Base-by-base conservation (phyloP, 37 sponge, comb jelly and placozoan species). In the Aplysina aerophoba region DNA sequence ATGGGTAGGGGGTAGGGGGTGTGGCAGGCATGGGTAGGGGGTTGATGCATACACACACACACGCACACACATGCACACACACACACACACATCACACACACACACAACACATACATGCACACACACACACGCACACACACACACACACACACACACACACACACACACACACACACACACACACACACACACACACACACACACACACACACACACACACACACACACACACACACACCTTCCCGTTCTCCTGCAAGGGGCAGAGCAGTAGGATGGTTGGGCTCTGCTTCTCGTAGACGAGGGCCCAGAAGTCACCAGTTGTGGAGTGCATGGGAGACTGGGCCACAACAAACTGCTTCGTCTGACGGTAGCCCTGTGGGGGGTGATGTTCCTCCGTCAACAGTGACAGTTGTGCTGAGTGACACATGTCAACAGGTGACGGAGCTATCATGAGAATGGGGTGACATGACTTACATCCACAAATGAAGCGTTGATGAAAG, bases 201-300 rank as follows among this genome's bases (percentile, higher is more conserved):
- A 69, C 71, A 69, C 33, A 11, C 28, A 27, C 71, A 69, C 66
- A 65, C 66, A 65, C 66, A 65, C 66, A 65, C 66, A 65, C 66
- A 65, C 66, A 65, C 66, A 65, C 66, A 65, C 66, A 65, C 66
- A 65, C 66, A 65, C 66, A 16, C 22, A 65, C 66, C 66, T 65
- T 30, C 66, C 22, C 66, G 6, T 65, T 65, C 66, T 65, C 66
- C 66, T 65, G 13, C 30, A 65, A 65, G 66, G 22, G 30, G 27
- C 66, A 65, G 22, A 65, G 66, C 12, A 65, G 66, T 16, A 65
- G 30, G 27, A 65, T 65, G 11, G 27, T 30, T 30, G 66, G 66
- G 11, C 28, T 65, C 66, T 65, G 22, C 66, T 28, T 11, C 27
- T 65, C 66, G n/a, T 65, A 65, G 66, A 65, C n/a, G 66, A 65